phyloP scores from a whole-genome alignment of 2,888 invertebrate genomes.

The Lasius platythorax region DNA sequence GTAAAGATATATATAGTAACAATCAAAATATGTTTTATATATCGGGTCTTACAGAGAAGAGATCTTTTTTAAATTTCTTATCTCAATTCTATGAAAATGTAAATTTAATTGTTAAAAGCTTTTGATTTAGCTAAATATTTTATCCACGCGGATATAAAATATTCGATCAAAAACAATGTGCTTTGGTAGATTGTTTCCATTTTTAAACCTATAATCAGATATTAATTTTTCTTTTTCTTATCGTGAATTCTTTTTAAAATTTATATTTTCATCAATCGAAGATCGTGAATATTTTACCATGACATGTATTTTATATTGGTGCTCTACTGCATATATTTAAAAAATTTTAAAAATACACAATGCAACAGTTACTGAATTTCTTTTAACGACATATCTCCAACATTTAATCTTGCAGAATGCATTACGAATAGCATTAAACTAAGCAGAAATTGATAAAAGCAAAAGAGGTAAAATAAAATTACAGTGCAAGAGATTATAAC shows the following conservation, averaged over 20 bases:
- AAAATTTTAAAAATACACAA: not conserved
- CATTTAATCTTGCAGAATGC: conserved; percentile 54
- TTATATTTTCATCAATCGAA: not conserved
- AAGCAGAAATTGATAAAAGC: not conserved
- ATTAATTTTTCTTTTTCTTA: not conserved
- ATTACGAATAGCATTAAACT: conserved; percentile 19
- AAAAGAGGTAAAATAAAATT: not conserved
- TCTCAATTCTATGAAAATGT: not conserved
- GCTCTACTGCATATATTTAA: not conserved
- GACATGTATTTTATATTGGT: not conserved
- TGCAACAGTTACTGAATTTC: conserved; percentile 13
- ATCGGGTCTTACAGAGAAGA: not conserved
- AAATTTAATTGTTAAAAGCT: not conserved
- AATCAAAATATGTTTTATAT: not conserved
- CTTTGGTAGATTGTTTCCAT: not conserved
- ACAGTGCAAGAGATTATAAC: not conserved
- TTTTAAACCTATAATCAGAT: not conserved
- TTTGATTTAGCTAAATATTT: not conserved
- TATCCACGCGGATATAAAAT: not conserved
- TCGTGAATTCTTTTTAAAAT: not conserved
- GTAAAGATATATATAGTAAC: not conserved
- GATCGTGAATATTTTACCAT: not conserved
- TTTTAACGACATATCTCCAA: conserved; percentile 23
- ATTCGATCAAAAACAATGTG: not conserved
- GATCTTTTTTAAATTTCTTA: not conserved